Evolutionary conservation across 2,797 vertebrate genomes (phyloP), one percentile per base, ranked within the genome.

Genomic region (Acanthurus lineatus): DNA sequence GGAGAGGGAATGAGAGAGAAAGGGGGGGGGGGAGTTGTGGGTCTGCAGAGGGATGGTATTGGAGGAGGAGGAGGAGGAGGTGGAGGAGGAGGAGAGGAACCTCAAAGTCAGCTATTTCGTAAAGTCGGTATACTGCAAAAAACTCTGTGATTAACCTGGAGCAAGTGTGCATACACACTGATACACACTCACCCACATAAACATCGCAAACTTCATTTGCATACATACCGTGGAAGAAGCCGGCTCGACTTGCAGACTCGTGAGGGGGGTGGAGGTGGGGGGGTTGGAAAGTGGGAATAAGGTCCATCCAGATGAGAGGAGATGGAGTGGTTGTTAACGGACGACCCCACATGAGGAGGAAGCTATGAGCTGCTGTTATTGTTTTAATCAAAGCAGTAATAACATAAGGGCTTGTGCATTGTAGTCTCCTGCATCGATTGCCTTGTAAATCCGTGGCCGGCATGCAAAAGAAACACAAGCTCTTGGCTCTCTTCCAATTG

Each of bases 311-410:
- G 89, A 88, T 91, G 89, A 88, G 87, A 69, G 77, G 89, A 87
- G 88, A 87, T 85, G 71, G 85, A 89, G 86, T 84, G 76, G 87
- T 76, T 79, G 87, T 81, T 79, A 81, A 38, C 19, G 16, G 75
- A 79, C 51, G 68, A 87, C 82, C 88, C 77, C 86, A 61, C 60
- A 88, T 66, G 77, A 87, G 28, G 78, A 58, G 59, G 56, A 82
- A 86, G 69, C 64, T 77, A 76, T 62, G 72, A 87, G 85, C 73
- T 45, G 52, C 73, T 76, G 83, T 83, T 91, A 90, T 92, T 92
- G 91, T 92, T 93, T 91, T 91, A 93, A 93, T 93, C 89, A 91
- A 83, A 88, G 77, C 80, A 45, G 88, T 79, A 91, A 90, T 89
- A 86, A 84, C 82, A 85, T 56, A 47, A 81, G 73, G 81, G 87